Evolutionary conservation across 1,140 invertebrate genomes (phyloP), one percentile per base, ranked within the genome.

Genomic region (Stegodyphus mimosarum): DNA sequence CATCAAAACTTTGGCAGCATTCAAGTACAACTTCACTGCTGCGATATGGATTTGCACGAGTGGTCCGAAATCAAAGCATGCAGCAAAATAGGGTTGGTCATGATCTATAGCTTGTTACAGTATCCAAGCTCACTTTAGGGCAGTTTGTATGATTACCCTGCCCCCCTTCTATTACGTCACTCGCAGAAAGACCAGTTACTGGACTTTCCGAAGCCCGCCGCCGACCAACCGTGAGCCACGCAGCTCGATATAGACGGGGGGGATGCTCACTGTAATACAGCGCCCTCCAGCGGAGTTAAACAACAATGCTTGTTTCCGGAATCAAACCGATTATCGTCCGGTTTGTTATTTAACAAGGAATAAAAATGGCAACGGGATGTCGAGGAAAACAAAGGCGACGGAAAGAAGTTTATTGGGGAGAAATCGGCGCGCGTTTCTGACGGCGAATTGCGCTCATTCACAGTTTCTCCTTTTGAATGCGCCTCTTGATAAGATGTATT

Each of bases 181-280:
- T 17, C 51, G 13, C 51, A 33, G 13, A 50, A 52, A 18, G 71
- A 50, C 74, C 48, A 64, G 15, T 72, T 49, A 83, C 71, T 64
- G 71, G 69, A 71, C 63, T 15, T 63, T 52, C 51, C 33, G 50
- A 17, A n/a, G 33, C 78, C 52, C 53, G n/a, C 15, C 49, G 11
- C 33, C 60, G 48, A 74, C 70, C 71, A 74, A 66, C 70, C 71
- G 55, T 64, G n/a, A 10, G 78, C 11, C 67, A 18, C 33, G 67
- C 13, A 33, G 5, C 49, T 55, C 49, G 48, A 18, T 13, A 7
- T 11, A 6, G 10, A 33, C 49, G 69, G 71, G 63, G 33, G 55
- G 60, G 80, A n/a, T n/a, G n/a, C 33, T 33, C 33, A 66, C 80
- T 71, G 80, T 83, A 74, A 49, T n/a, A 71, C 80, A 83, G 80